Conservation (phyloP, 2,888 invertebrate genomes). For the Andrena fulva region DNA sequence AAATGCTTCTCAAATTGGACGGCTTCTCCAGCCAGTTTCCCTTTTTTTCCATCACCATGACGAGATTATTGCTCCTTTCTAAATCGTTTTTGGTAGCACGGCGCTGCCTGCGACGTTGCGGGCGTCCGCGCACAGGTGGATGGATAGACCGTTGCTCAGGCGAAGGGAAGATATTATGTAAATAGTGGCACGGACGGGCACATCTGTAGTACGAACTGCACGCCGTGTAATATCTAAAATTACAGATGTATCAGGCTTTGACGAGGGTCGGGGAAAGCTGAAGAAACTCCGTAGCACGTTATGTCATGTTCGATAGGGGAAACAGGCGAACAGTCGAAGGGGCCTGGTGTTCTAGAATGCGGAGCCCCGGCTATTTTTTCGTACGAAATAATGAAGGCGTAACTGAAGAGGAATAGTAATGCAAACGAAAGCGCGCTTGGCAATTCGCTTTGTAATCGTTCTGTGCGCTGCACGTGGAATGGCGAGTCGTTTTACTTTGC, state of each 20-base stretch:
- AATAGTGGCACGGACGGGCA: conserved; percentile 27
- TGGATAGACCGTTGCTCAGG: not conserved
- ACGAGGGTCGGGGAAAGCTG: conserved; percentile 59
- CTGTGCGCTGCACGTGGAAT: not conserved
- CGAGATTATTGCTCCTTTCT: conserved; percentile 6
- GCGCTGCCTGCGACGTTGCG: not conserved
- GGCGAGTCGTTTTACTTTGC: conserved; percentile 13
- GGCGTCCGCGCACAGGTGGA: conserved; percentile 10
- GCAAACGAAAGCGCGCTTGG: conserved; percentile 36
- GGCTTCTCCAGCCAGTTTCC: conserved; percentile 1
- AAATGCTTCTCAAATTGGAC: conserved; percentile 7
- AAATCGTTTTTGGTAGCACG: conserved; percentile 1
- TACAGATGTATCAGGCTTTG: conserved; percentile 42
- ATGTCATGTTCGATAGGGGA: conserved; percentile 51
- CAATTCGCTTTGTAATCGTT: conserved; percentile 19
- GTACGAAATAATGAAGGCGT: conserved; percentile 55
- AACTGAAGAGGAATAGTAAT: conserved; percentile 44
- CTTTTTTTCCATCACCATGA: not conserved
- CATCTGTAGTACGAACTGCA: conserved; percentile 20
- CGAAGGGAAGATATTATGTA: conserved; percentile 39
- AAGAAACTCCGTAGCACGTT: conserved; percentile 43
- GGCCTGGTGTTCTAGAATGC: conserved; percentile 47
- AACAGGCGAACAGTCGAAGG: conserved; percentile 23
- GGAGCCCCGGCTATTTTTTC: conserved; percentile 15
- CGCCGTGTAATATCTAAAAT: conserved; percentile 46